Evolutionary conservation across 2,113 vertebrate species (phyloP), one percentile per base, ranked within the genome.

Genomic region (Herpetotheres cachinnans): DNA sequence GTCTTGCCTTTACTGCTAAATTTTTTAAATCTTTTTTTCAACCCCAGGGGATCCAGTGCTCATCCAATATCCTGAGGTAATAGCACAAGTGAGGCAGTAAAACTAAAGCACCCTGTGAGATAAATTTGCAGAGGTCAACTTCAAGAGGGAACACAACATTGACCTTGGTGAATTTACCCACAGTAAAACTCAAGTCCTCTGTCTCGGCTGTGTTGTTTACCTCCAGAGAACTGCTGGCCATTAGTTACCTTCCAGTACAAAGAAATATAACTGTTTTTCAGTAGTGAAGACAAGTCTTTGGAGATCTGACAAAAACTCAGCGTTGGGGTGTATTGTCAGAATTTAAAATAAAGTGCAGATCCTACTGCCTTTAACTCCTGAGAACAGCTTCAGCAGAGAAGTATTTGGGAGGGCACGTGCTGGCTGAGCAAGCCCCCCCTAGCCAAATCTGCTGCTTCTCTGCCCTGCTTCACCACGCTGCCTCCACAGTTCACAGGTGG

Each of bases 121-220:
- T 70, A 86, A 86, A 96, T 92, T 88, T 74, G 67, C 93, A 76
- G 71, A 65, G 88, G 90, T 96, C 90, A 90, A 7, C 74, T 85
- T 86, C 74, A 92, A 92, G 84, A 0, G 0, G 50, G 76, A 83
- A 16, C 52, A 18, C 46, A 38, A 82, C n/a, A 10, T 4, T 92
- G 92, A 93, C 88, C 92, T 94, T 78, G 90, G 42, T 88, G 90
- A 85, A 71, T 92, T 96, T 90, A 94, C 46, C 50, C 92, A 46
- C 49, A 26, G 85, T 55, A 93, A 92, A 96, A 96, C 54, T 70
- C 56, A 72, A 46, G 34, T 56, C 30, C 87, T 70, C 44, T 3
- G 1, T 90, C 95, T 86, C 21, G 13, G 70, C 79, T 47, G 11
- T 9, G 34, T 40, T 96, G 83, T 97, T 97, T 94, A 91, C 54